Base-by-base conservation (phyloP, 1,140 invertebrate genomes). In the Psilanteris sp. region DNA sequence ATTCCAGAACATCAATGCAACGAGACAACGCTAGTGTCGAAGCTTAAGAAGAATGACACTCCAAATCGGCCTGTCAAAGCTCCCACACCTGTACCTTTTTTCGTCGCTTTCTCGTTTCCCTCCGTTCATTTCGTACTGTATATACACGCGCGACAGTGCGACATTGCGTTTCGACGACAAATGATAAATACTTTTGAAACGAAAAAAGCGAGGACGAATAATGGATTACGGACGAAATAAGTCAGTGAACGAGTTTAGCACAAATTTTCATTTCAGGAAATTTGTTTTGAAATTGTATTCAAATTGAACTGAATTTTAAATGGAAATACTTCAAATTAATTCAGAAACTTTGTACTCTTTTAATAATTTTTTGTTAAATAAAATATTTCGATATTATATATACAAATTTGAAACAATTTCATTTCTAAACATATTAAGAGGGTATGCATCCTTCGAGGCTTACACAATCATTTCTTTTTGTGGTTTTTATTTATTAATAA, bases 1-100 rank as follows among this genome's bases (percentile, higher is more conserved):
- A 55, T 59, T 11, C 37, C 37, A 27, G 11, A 5, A 8, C 39
- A 52, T 55, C 66, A 18, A 59, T 59, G 37, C 46, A 37, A 54
- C 52, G 36, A 52, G 29, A 39, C 29, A 11, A 13, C 11, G 27
- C 36, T 13, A 1, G 5, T 32, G 44, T 39, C 59, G 59, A 43
- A 52, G 61, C 29, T 66, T 44, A 54, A 66, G 48, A 54, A 37
- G 61, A 66, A 54, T 54, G 48, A 66, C 48, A 44, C 29, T 26
- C 36, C 3, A 44, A 66, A 54, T 44, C 44, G 34, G 44, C 26
- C 36, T 54, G 61, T 54, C 61, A 27, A 66, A 46, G 15, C 22
- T 8, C 15, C 34, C 14, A n/a, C 29, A n/a, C n/a, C n/a, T n/a
- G n/a, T 16, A 7, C 15, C 27, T 16, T 37, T 27, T 48, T 61